These are phyloP conservation scores for Pseudopodoces humilis DNA, from an alignment of 2,113 vertebrate species.

Conservation along the genomic window DNA sequence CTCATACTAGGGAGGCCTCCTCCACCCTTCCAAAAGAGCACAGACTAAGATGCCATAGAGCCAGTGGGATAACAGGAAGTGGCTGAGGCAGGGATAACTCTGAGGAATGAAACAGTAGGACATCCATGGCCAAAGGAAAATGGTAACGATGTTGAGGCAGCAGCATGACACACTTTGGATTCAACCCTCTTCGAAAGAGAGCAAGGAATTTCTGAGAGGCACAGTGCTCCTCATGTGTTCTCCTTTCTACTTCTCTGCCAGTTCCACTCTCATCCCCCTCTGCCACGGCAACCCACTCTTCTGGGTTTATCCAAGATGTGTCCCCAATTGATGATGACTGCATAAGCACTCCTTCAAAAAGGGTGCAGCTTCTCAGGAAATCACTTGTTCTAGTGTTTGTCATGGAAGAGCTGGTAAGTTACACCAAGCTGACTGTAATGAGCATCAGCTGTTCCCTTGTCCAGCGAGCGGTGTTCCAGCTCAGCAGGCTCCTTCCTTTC, in stretches of 20 bases:
- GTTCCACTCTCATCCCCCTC: not conserved
- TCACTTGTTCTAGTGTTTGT: not conserved
- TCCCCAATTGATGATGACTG: not conserved
- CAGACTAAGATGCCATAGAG: not conserved
- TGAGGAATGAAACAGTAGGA: not conserved
- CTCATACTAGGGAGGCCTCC: not conserved
- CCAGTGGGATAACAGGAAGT: not conserved
- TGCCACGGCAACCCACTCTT: not conserved
- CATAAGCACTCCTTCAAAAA: not conserved
- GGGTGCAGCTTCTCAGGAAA: not conserved
- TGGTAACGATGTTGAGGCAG: not conserved
- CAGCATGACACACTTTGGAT: not conserved
- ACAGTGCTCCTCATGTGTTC: fast-evolving
- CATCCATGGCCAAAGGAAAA: not conserved
- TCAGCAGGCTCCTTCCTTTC: not conserved
- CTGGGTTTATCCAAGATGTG: not conserved
- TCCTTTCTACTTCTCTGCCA: not conserved
- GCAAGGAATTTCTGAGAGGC: not conserved
- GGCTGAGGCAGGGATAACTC: not conserved
- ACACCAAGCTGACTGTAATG: not conserved
- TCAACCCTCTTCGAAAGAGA: not conserved
- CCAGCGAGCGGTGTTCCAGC: fast-evolving
- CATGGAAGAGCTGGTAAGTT: fast-evolving
- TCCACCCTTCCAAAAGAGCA: not conserved
- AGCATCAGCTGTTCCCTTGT: not conserved